A percentile compares a stretch with the other conserved stretches of the same genome.
Conservation (phyloP, 2,113 vertebrate species). For the Microtus richardsoni region DNA sequence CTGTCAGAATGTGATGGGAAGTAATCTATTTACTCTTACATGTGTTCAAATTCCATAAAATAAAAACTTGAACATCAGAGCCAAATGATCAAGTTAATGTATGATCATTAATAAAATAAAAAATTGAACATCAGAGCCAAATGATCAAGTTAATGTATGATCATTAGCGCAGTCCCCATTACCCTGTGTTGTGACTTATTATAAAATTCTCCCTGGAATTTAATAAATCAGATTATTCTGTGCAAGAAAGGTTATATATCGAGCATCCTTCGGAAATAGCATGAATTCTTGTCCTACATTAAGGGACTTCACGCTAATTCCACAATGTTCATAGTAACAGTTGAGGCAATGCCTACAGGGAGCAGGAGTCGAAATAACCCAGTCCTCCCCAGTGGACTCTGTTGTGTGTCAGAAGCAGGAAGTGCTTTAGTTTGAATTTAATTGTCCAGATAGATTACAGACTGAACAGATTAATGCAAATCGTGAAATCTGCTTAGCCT, state of each 20-base stretch:
- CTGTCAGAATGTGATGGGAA: neutral
- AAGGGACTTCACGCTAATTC: neutral
- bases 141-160: neutral
- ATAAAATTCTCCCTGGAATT: slow-evolving; percentile 26
- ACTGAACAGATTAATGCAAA: neutral
- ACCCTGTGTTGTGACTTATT: neutral
- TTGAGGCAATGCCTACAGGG: neutral
- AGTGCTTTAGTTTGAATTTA: slow-evolving; percentile 47
- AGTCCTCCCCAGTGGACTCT: neutral
- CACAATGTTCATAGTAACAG: neutral
- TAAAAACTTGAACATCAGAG: neutral
- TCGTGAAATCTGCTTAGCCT: neutral
- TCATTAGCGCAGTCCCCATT: neutral
- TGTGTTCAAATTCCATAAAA: neutral
- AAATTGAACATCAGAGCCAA: slow-evolving; percentile 3
- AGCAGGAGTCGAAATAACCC: slow-evolving; percentile 12
- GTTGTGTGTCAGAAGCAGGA: neutral
- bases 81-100: neutral
- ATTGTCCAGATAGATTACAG: neutral
- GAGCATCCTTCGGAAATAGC: neutral
- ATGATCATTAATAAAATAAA: neutral
- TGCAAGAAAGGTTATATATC: neutral
- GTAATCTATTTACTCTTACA: neutral
- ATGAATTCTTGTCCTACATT: neutral
- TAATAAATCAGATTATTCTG: neutral